These are phyloP conservation scores for Poicephalus meyeri DNA, from an alignment of 2,113 vertebrate genomes.

Conservation along the genomic window DNA sequence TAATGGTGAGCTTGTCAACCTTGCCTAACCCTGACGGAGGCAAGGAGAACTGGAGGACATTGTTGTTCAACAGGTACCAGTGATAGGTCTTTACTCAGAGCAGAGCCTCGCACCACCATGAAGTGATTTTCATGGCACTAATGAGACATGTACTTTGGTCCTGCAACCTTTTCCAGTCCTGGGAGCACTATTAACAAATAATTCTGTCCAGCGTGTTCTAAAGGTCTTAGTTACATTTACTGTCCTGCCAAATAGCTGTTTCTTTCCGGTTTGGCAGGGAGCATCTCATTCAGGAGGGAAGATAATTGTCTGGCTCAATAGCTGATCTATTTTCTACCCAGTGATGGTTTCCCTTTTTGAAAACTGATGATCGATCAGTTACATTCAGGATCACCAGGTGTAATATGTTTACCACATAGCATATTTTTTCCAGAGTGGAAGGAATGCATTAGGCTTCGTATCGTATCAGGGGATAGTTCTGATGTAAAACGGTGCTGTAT, in stretches of 20 bases:
- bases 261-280: slow-evolving; percentile 47
- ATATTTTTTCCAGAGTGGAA: slow-evolving; percentile 28
- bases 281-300: slow-evolving; percentile 13
- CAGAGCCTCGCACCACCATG: not conserved
- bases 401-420: slow-evolving; percentile 19
- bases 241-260: slow-evolving; percentile 31
- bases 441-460: slow-evolving; percentile 8
- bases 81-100: not conserved
- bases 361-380: slow-evolving; percentile 40
- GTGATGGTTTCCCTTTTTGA: not conserved
- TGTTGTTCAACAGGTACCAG: accelerated
- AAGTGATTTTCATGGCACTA: not conserved
- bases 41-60: not conserved
- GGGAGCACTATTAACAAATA: not conserved
- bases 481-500: not conserved
- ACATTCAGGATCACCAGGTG: slow-evolving; percentile 35
- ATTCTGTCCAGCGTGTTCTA: slow-evolving; percentile 8
- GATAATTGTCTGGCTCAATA: slow-evolving; percentile 49
- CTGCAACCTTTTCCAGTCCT: not conserved
- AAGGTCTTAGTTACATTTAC: slow-evolving; percentile 17
- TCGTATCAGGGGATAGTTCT: slow-evolving; percentile 19
- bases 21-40: not conserved
- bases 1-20: not conserved
- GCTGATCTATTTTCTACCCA: slow-evolving; percentile 40
- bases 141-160: not conserved